Evolutionary conservation across 2,888 invertebrate species (phyloP), one percentile per base, ranked within the genome.

Genomic region (Chloroclystis v-ata): DNA sequence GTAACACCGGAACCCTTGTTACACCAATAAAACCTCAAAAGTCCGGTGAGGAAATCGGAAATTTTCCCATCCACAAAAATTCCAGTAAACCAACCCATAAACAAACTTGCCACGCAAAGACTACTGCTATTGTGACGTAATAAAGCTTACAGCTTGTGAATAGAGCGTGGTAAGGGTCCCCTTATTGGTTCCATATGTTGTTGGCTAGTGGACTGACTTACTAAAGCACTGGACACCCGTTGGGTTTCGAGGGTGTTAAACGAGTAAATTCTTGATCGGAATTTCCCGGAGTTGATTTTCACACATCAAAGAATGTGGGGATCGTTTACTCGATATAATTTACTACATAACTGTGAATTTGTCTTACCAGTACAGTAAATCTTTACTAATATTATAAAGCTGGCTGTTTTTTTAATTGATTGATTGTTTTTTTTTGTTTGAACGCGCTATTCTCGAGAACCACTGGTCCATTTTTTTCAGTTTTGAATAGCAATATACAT

Each of bases 201-300:
- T 72, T 73, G 76, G 83, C 78, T 79, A 86, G 82, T 76, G 80
- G 80, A 67, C 74, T 70, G 75, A 72, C 80, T 78, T 75, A 80
- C 83, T 80, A 79, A 82, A 69, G 58, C 60, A 60, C 81, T 80
- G 82, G 83, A 83, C 85, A 79, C 85, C 84, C 85, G 78, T 77
- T 78, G 79, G 76, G 79, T 66, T 72, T 64, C 63, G 63, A 78
- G 81, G 81, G 77, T 69, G 73, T 72, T 75, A 78, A 80, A 78
- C 61, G 75, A 4, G 20, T 20, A 5, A 20, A 20, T 20, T 73
- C 78, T 82, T 83, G n/a, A 82, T 82, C 79, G 83, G 79, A 79
- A 85, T 85, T 85, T 84, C 79, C 78, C 75, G n/a, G 77, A 71
- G 74, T 71, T 60, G 67, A 71, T 74, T 77, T 79, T 76, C 75